Base-by-base conservation (phyloP, 2,888 invertebrate species). In the Pachycephus smyrnensis region DNA sequence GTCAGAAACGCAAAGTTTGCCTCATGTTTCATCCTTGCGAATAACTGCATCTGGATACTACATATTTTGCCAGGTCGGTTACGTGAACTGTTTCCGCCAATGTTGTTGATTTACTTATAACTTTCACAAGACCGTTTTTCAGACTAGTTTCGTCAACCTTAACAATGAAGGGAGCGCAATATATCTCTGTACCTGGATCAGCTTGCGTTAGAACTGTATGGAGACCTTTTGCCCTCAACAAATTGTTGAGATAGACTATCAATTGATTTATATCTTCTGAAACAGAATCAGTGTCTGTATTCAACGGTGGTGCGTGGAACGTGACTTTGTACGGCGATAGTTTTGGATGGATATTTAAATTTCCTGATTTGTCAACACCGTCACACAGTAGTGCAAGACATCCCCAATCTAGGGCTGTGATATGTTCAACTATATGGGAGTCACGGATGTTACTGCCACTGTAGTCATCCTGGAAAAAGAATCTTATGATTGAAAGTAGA, bases 241-340 rank as follows among this genome's bases (percentile, higher is more conserved):
- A 92, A 85, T 93, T 92, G 80, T 93, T 92, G 37, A 95, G 86
- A 87, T 94, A 94, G 6, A 92, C 86, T 55, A 94, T 92, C 68
- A 95, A 90, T 80, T 94, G 93, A 68, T 89, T 89, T 33, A 95
- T 87, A 84, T 94, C 94, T 75, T 90, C 91, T 77, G 82, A 80
- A 74, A 82, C 84, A 55, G 84, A 81, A 69, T 89, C 86, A 80
- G 31, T 31, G 32, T 90, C 89, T 86, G 93, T 93, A 91, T 89
- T 90, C 80, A 83, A 88, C 88, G 76, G 73, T 36, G 93, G 88
- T 75, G 94, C 89, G 32, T 94, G 93, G 89, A 96, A 94, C 74
- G 94, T 93, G 80, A 96, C 94, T 93, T 96, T 96, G 87, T 95
- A 96, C 0, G 97, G 97, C 23, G 96, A 94, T 79, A 97, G 92